Conservation (phyloP, 2,797 vertebrate genomes). For the Harpagifer antarcticus region DNA sequence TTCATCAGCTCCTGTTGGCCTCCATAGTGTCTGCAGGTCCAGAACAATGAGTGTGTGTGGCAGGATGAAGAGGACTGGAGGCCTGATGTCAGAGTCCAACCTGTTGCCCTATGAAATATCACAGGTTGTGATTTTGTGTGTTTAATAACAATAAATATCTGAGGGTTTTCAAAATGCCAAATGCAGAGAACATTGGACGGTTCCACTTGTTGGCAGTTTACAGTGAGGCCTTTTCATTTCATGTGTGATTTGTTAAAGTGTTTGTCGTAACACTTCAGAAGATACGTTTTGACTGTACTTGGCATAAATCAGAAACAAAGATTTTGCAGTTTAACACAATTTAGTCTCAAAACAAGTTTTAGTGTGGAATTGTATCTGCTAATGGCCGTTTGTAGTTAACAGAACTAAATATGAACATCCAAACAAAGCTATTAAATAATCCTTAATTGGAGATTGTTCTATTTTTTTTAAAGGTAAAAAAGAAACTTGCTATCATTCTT, state of each 20-base stretch:
- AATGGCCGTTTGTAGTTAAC: too few relatives aligned
- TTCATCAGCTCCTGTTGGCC: slow-evolving; percentile 28
- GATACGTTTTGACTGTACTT: not conserved
- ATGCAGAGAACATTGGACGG: not conserved
- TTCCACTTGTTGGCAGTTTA: not conserved
- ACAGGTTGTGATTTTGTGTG: not conserved
- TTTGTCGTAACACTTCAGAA: not conserved
- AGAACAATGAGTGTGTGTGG: not conserved
- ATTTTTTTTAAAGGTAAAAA: not conserved
- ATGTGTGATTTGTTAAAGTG: not conserved
- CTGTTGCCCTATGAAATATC: not conserved
- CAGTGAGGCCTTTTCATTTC: not conserved
- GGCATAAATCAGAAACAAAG: not conserved
- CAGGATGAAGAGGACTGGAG: not conserved
- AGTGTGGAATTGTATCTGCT: not conserved
- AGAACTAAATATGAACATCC: not conserved
- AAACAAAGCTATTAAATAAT: too few relatives aligned
- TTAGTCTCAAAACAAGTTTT: not conserved
- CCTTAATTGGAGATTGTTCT: not conserved
- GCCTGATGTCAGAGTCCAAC: not conserved
- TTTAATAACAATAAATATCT: not conserved
- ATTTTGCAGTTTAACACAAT: too few relatives aligned
- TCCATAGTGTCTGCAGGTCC: not conserved
- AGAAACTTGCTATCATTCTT: not conserved
- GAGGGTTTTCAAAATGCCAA: not conserved